phyloP scores from a whole-genome alignment of 2,797 vertebrate species.

The Coccyzus lansbergi region DNA sequence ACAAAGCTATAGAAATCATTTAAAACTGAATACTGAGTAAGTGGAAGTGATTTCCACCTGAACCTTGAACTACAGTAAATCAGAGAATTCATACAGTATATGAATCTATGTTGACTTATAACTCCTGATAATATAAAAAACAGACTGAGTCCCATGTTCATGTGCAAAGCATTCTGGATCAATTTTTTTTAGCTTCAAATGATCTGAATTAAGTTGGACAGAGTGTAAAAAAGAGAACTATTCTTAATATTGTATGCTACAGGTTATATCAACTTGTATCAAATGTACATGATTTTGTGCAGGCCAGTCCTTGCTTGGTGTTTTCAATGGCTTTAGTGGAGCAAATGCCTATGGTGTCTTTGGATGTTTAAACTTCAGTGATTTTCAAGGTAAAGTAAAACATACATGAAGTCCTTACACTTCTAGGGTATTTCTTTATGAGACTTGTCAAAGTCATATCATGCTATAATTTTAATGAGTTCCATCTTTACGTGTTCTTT shows the following conservation, averaged over 20 bases:
- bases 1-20: not conserved
- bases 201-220: not conserved
- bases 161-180: not conserved
- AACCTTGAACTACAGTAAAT: not conserved
- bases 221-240: constrained; percentile 2
- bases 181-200: not conserved
- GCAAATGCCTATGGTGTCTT: not conserved
- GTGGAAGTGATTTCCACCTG: not conserved
- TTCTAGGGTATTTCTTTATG: constrained; percentile 29
- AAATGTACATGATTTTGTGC: not conserved
- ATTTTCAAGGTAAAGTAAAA: not conserved
- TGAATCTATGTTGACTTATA: not conserved
- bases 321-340: not conserved
- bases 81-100: not conserved
- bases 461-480: constrained; percentile 53
- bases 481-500: constrained; percentile 8
- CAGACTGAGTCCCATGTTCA: not conserved
- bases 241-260: constrained; percentile 8
- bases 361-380: not conserved
- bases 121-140: not conserved
- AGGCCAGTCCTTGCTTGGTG: not conserved
- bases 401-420: not conserved
- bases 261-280: not conserved
- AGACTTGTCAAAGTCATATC: not conserved
- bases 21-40: not conserved